Evolutionary conservation across 2,797 vertebrate genomes (phyloP).

Genomic region (Buceros bicornis): DNA sequence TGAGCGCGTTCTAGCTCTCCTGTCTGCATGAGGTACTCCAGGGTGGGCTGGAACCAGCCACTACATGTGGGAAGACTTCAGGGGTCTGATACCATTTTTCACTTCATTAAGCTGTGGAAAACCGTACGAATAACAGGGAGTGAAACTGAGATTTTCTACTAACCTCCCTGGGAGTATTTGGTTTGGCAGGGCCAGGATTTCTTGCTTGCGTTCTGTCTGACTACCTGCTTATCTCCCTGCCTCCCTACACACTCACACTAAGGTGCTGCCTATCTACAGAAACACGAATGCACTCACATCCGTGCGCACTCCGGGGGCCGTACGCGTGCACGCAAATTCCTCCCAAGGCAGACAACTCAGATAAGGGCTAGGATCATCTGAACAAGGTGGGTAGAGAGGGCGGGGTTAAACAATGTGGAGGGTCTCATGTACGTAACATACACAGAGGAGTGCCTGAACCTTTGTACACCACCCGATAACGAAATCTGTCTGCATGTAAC

Average conservation of each 20-base stretch:
- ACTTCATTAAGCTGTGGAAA: background rate
- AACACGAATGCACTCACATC: background rate
- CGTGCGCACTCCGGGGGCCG: background rate
- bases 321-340: background rate
- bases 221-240: background rate
- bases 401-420: background rate
- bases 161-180: background rate
- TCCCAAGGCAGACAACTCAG: background rate
- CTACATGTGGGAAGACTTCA: background rate
- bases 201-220: background rate
- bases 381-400: background rate
- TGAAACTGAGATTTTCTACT: background rate
- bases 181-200: background rate
- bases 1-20: slow-evolving; percentile 10
- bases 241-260: background rate
- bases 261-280: background rate
- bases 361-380: background rate
- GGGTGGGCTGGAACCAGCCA: background rate
- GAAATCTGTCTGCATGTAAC: background rate
- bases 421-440: background rate
- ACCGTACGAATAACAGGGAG: background rate
- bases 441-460: background rate
- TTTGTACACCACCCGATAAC: background rate
- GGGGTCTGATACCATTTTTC: background rate
- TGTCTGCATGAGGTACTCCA: background rate